A percentile compares a stretch with the other conserved stretches of the same genome.
These are phyloP conservation scores for Agrotis segetum DNA, from an alignment of 2,888 invertebrate genomes.

Conservation along the genomic window DNA sequence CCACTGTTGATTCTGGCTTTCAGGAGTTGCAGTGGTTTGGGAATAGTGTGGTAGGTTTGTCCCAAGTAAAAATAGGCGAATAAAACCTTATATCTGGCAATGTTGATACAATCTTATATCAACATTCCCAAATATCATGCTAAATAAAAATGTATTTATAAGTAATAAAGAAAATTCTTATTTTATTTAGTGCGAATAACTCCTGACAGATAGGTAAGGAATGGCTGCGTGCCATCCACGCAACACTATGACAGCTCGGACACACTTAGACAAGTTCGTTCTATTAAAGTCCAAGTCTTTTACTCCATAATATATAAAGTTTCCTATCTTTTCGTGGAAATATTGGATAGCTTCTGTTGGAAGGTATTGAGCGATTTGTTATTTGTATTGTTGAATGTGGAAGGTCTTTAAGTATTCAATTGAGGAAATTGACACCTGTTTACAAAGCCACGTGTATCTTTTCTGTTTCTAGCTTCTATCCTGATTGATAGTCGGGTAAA, in stretches of 20 bases:
- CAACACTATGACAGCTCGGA: constrained; percentile 56
- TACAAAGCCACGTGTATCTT: background rate
- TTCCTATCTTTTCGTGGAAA: constrained; percentile 37
- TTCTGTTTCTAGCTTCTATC: background rate
- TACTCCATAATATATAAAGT: constrained; percentile 37
- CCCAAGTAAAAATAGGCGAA: background rate
- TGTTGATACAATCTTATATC: background rate
- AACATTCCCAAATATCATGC: background rate
- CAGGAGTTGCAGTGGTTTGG: no score
- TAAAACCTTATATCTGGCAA: background rate
- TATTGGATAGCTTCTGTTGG: constrained; percentile 44
- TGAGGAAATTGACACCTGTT: background rate
- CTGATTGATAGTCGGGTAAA: no score
- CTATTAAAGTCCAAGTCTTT: constrained; percentile 58
- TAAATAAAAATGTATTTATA: constrained; percentile 29
- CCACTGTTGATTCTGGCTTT: no score
- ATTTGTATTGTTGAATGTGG: constrained; percentile 8
- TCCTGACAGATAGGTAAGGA: constrained; percentile 55
- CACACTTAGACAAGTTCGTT: constrained; percentile 56
- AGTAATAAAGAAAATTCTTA: constrained; percentile 33
- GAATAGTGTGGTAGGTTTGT: no score
- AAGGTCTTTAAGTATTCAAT: constrained; percentile 2
- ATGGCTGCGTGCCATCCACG: constrained; percentile 64
- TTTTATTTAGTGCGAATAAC: constrained; percentile 53
- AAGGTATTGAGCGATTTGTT: constrained; percentile 25